Conservation (phyloP, 2,888 invertebrate genomes). For the Doris montereyensis region DNA sequence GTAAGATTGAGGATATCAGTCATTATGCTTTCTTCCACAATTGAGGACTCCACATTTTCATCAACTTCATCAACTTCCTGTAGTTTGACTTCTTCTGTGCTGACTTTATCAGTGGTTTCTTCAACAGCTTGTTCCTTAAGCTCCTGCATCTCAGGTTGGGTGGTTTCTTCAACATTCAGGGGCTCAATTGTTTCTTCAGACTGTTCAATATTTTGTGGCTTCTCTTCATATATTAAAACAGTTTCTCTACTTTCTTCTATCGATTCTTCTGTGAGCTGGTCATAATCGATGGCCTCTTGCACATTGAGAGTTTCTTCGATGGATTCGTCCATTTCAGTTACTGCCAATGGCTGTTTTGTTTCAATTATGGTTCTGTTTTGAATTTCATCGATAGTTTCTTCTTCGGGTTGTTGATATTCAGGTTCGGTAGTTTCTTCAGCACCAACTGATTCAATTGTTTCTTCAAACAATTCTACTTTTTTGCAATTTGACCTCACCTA, state of each 20-base stretch:
- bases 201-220: background rate
- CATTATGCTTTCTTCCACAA: conserved; percentile 34
- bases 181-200: conserved; percentile 20
- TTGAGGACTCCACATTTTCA: conserved; percentile 30
- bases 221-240: background rate
- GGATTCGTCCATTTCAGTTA: conserved; percentile 21
- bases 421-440: conserved; percentile 32
- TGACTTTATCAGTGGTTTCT: conserved; percentile 45
- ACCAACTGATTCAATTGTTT: conserved; percentile 27
- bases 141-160: conserved; percentile 40
- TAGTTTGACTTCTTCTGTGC: conserved; percentile 44
- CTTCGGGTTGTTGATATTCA: conserved; percentile 30
- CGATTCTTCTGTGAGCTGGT: conserved; percentile 1
- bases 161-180: conserved; percentile 17
- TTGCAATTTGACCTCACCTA: too few relatives aligned
- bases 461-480: too few relatives aligned
- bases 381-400: conserved; percentile 43
- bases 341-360: conserved; percentile 40
- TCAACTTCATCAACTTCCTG: conserved; percentile 36
- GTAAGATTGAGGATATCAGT: conserved; percentile 42
- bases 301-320: background rate
- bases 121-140: conserved; percentile 45
- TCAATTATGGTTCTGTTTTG: conserved; percentile 33
- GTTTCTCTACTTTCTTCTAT: background rate
- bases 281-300: conserved; percentile 16